Base-by-base conservation (phyloP, 2,113 vertebrate species). In the Microtus pennsylvanicus region DNA sequence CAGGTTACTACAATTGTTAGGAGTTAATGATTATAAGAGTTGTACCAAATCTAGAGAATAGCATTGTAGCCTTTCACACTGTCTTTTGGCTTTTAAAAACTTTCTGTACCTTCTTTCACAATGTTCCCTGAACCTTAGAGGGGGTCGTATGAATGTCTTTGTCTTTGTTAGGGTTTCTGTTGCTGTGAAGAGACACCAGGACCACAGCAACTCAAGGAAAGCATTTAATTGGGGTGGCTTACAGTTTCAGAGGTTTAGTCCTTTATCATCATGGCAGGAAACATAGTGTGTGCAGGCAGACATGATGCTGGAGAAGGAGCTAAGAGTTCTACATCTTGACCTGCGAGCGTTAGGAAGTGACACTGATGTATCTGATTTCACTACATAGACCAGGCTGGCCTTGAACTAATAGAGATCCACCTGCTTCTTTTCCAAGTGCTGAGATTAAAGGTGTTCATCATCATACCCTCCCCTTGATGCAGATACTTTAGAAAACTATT, bases 401-500 rank as follows among this genome's bases (percentile, higher is more conserved):
- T 82, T 82, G 55, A 61, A 82, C 55, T 42, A 38, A 63, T 58
- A 58, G 28, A 80, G 81, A 28, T 83, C 58, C 13, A 83, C n/a
- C 13, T 83, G 55, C 55, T 24, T 82, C 35, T 61, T 8, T 82
- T 1, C n/a, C 35, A 38, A 61, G 80, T 38, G 22, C 58, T 83
- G 24, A 38, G 24, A 83, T 83, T 63, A 83, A 63, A 83, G 58
- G 24, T 28, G 11, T 63, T n/a, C 5, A 9, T 38, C 13, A 30
- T 7, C n/a, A 63, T 63, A 42, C n/a, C 13, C 21, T 83, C 7
- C n/a, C 21, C 52, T 75, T 63, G 58, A 58, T 88, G 58, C 1
- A 63, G 26, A 52, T 67, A 72, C 81, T 87, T 87, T 95, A 75
- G 86, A 95, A 90, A 97, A 90, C n/a, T 87, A 35, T 65, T 82